Conservation (phyloP, 2,797 vertebrate genomes). For the Avahi laniger region DNA sequence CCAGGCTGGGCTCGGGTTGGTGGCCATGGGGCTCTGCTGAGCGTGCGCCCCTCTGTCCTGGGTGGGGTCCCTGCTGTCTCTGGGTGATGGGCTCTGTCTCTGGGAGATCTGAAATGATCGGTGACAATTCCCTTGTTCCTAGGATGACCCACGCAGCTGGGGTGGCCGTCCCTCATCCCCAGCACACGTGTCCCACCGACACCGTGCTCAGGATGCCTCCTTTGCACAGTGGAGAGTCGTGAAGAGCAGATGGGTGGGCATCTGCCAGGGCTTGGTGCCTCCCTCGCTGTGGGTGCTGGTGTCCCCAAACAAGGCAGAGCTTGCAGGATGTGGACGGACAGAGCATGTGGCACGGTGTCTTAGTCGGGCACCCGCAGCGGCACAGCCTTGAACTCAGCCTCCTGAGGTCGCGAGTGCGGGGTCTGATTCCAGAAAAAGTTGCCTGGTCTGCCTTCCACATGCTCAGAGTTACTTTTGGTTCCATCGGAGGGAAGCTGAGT, state of each 20-base stretch:
- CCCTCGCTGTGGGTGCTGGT: not conserved
- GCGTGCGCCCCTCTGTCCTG: not conserved
- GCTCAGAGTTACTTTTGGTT: not conserved
- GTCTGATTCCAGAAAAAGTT: not conserved
- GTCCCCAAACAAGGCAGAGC: not conserved
- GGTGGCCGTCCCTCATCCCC: not conserved
- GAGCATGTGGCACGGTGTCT: not conserved
- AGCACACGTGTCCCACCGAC: too few species aligned
- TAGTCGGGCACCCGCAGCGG: not conserved
- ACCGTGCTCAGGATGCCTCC: too few species aligned
- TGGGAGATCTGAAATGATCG: not conserved
- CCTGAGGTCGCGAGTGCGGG: not conserved
- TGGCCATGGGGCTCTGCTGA: not conserved
- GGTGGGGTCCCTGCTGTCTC: not conserved
- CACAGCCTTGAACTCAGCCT: accelerated
- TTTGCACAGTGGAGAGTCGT: too few species aligned
- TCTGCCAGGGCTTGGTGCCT: not conserved
- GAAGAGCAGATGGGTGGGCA: too few species aligned
- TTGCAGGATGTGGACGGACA: not conserved
- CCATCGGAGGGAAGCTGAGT: too few species aligned
- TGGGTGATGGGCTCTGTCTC: too few species aligned
- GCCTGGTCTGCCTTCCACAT: not conserved
- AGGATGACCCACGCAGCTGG: not conserved
- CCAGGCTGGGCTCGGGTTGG: not conserved
- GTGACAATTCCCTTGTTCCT: not conserved